Conservation (phyloP, 1,140 invertebrate species). For the Cephus cinctus region DNA sequence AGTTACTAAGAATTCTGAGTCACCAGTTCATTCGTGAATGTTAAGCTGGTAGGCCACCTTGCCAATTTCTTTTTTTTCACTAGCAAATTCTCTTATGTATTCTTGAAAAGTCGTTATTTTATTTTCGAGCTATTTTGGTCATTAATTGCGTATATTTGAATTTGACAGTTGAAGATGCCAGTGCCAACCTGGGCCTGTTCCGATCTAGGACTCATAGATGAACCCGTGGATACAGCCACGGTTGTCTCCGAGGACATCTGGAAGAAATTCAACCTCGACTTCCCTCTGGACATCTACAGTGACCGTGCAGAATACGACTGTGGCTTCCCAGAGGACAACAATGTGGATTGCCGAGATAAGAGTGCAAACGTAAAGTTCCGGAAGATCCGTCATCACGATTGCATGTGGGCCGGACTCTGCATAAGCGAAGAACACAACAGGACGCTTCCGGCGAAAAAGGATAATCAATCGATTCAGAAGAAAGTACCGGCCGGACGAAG, state of each 20-base stretch:
- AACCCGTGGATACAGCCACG: constrained; percentile 26
- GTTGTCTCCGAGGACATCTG: constrained; percentile 55
- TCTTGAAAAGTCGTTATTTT: too few species aligned
- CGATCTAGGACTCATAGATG: constrained; percentile 24
- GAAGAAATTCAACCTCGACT: constrained; percentile 57
- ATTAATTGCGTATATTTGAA: too few species aligned
- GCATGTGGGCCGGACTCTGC: constrained; percentile 68
- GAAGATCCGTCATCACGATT: constrained; percentile 62
- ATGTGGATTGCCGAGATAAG: constrained; percentile 17
- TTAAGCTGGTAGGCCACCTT: too few species aligned
- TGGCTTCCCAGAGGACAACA: constrained; percentile 7
- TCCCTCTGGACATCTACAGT: constrained; percentile 34
- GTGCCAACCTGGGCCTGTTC: constrained; percentile 30
- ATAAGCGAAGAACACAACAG: constrained; percentile 54
- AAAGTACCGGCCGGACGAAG: constrained; percentile 40
- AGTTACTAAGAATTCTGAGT: too few species aligned
- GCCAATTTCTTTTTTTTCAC: too few species aligned
- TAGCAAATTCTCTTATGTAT: too few species aligned
- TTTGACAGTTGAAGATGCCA: constrained; percentile 33
- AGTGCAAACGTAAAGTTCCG: constrained; percentile 24
- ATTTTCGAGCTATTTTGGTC: too few species aligned
- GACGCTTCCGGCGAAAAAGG: constrained; percentile 33
- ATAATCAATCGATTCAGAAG: constrained; percentile 23
- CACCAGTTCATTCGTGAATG: too few species aligned
- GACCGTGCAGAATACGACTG: constrained; percentile 22